Evolutionary conservation across 2,113 vertebrate genomes (phyloP).

Genomic region (Lophotis ruficrista): DNA sequence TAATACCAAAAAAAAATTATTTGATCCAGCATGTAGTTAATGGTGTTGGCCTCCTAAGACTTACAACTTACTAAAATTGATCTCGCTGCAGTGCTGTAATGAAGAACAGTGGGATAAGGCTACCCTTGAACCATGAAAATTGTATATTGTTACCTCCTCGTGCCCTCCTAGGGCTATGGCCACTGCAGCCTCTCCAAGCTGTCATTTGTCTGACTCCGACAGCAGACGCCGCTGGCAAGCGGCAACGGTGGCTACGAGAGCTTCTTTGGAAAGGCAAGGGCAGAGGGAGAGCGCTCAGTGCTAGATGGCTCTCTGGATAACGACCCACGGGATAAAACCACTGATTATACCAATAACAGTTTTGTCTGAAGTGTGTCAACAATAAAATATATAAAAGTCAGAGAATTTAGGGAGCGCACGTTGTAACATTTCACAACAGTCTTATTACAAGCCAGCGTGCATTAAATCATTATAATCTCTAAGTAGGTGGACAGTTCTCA

Average conservation of each 20-base stretch:
- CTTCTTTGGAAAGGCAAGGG: neutral
- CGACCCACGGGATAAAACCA: neutral
- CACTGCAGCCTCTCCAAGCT: conserved; percentile 62
- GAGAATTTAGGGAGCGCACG: neutral
- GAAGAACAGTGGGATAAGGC: conserved; percentile 76
- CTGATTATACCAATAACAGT: neutral
- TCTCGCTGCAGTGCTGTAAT: conserved; percentile 70
- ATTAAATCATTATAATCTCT: neutral
- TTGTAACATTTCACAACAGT: neutral
- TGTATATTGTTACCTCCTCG: conserved; percentile 69
- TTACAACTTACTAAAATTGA: conserved; percentile 76
- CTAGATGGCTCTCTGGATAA: neutral
- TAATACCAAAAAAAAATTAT: conserved; percentile 43
- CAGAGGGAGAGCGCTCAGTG: neutral
- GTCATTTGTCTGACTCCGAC: conserved; percentile 66
- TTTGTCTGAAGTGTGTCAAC: neutral
- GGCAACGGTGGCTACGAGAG: neutral
- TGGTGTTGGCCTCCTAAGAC: conserved; percentile 64
- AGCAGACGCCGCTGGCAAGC: conserved; percentile 35
- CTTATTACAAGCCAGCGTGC: neutral
- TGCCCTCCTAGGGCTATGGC: conserved; percentile 76
- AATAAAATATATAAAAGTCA: neutral
- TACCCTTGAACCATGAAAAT: conserved; percentile 77
- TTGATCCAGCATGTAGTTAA: conserved; percentile 68
- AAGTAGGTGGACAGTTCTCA: neutral